phyloP scores from a whole-genome alignment of 1,140 invertebrate genomes.

The Drosophila kepulauana region DNA sequence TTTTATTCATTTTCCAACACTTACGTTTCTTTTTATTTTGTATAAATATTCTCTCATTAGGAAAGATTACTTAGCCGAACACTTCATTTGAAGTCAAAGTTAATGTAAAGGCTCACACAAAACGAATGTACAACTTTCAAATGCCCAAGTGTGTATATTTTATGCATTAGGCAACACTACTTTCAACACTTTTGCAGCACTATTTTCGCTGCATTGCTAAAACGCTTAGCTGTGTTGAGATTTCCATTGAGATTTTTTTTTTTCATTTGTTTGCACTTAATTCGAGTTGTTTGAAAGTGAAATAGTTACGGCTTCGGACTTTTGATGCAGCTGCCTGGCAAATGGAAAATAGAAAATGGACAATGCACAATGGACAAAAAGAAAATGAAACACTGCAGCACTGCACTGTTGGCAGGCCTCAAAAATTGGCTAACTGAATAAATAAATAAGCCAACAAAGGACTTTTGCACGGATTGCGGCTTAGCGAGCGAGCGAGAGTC shows the following conservation, averaged over 20 bases:
- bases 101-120: too few species aligned
- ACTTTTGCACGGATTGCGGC: slow-evolving; percentile 33
- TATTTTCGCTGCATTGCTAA: background rate
- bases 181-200: background rate
- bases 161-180: background rate
- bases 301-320: slow-evolving; percentile 6
- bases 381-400: slow-evolving; percentile 3
- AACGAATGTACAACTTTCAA: too few species aligned
- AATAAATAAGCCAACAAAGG: slow-evolving; percentile 41
- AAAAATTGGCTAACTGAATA: slow-evolving; percentile 29
- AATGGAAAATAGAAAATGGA: too few species aligned
- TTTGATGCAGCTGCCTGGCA: background rate
- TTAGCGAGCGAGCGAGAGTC: slow-evolving; percentile 4
- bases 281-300: slow-evolving; percentile 15
- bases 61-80: too few species aligned
- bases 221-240: background rate
- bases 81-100: too few species aligned
- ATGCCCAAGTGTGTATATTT: background rate
- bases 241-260: background rate
- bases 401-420: background rate
- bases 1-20: too few species aligned
- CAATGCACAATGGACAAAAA: background rate
- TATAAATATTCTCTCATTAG: too few species aligned
- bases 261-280: slow-evolving; percentile 16
- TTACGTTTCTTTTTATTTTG: too few species aligned